Evolutionary conservation across 1,140 invertebrate species (phyloP), one percentile per base, ranked within the genome.

Genomic region (Lucilia cuprina): DNA sequence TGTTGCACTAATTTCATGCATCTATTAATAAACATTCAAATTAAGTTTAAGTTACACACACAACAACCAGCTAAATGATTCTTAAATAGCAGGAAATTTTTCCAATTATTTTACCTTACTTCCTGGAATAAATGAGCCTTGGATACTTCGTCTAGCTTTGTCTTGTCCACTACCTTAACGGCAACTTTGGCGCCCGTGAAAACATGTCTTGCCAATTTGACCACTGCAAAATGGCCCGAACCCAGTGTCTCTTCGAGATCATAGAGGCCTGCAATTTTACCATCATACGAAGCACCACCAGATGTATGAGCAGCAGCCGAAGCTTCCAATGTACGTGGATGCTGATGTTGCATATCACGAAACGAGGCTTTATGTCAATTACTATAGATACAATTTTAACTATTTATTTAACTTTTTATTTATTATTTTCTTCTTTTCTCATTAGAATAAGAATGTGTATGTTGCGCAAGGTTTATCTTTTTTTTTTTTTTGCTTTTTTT

Each of bases 1-100:
- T 99, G 99, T 91, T 99, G 98, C 14, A 99, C 98, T 87, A 99
- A 92, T 92, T 99, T 99, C 98, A 99, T 99, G 90, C 98, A 99
- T 86, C 98, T 91, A 65, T 75, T 82, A 82, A 82, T 74, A 21
- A 83, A 85, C 14, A 21, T 2, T 8, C 10, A 10, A 41, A 41
- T 41, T 7, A 41, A 8, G 41, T 41, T 41, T 80, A 9, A 35
- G 80, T 25, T 0, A 4, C 41, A 49, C 9, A 77, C 12, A 50
- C 21, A 49, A n/a, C 35, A 41, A 41, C 41, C 5, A 41, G 10
- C 41, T 10, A 41, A 41, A 30, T 2, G 25, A 30, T 30, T 30
- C 41, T 5, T 41, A 41, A 41, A 8, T 41, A 41, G 2, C 41
- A 41, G 41, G 41, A 70, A 70, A 70, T 10, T 25, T 55, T 55